These are phyloP conservation scores for Neodiprion fabricii DNA, from an alignment of 1,140 invertebrate genomes.

Conservation along the genomic window DNA sequence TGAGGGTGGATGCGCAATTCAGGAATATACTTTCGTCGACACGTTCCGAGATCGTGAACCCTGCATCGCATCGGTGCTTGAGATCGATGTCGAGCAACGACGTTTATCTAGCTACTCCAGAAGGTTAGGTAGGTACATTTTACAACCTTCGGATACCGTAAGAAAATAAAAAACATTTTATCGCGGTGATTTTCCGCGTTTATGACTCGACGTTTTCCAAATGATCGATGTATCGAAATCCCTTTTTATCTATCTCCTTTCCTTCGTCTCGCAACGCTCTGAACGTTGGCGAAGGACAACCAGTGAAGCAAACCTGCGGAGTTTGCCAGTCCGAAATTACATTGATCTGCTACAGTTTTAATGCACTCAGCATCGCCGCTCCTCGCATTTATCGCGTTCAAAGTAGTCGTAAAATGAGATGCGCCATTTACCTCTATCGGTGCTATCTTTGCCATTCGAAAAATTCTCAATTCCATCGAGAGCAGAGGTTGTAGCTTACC, in stretches of 20 bases:
- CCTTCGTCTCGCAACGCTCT: too few relatives aligned
- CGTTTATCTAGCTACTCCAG: background rate
- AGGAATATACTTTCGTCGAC: background rate
- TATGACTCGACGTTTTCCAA: background rate
- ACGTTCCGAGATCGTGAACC: background rate
- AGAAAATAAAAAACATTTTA: background rate
- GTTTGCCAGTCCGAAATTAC: too few relatives aligned
- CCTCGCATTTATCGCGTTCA: background rate
- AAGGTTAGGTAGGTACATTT: background rate
- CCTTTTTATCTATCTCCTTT: too few relatives aligned
- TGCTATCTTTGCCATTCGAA: background rate
- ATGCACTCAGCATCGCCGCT: too few relatives aligned
- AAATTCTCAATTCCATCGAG: background rate
- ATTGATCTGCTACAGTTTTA: too few relatives aligned
- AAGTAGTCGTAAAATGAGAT: background rate
- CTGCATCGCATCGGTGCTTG: background rate
- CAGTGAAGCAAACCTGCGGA: too few relatives aligned
- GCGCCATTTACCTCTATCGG: background rate
- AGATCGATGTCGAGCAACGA: background rate
- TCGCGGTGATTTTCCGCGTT: too few relatives aligned
- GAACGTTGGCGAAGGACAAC: too few relatives aligned
- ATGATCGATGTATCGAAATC: too few relatives aligned
- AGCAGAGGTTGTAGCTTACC: constrained; percentile 5
- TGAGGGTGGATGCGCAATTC: background rate
- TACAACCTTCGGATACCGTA: background rate